A percentile compares a stretch with the other conserved stretches of the same genome.
phyloP scores from a whole-genome alignment of 2,113 vertebrate genomes.

The Mormoops blainvillei region DNA sequence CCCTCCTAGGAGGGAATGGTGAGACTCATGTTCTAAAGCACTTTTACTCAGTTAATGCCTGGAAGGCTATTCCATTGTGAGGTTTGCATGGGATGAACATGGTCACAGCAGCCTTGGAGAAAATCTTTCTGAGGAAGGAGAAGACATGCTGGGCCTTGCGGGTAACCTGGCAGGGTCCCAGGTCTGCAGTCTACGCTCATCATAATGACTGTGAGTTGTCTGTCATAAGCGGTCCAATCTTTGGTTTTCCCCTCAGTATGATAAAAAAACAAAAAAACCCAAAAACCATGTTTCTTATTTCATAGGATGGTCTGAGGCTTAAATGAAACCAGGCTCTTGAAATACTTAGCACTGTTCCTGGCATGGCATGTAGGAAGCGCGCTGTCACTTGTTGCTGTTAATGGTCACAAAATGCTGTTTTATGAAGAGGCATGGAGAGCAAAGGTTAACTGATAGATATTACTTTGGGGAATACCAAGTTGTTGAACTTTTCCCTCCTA shows the following conservation, averaged over 20 bases:
- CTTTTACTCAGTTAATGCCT: background rate
- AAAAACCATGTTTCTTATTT: background rate
- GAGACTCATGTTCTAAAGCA: background rate
- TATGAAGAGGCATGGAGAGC: background rate
- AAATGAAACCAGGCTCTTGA: background rate
- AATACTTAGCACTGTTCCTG: background rate
- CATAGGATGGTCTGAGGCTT: background rate
- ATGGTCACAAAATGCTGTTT: background rate
- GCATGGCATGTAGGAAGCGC: accelerated
- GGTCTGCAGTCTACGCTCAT: background rate
- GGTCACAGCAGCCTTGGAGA: background rate
- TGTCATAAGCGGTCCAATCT: background rate
- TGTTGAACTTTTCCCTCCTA: constrained; percentile 44
- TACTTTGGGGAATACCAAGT: constrained; percentile 34
- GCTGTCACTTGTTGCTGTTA: background rate
- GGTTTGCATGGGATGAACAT: background rate
- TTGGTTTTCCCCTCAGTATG: background rate
- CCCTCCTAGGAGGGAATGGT: accelerated
- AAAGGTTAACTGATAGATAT: background rate
- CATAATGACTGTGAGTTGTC: background rate
- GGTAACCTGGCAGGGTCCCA: accelerated
- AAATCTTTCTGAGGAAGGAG: background rate
- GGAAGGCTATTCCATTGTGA: background rate
- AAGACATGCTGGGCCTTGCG: background rate
- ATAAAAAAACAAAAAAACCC: too few species aligned